phyloP scores from a whole-genome alignment of 2,797 vertebrate genomes.

The Aviceda leuphotes region DNA sequence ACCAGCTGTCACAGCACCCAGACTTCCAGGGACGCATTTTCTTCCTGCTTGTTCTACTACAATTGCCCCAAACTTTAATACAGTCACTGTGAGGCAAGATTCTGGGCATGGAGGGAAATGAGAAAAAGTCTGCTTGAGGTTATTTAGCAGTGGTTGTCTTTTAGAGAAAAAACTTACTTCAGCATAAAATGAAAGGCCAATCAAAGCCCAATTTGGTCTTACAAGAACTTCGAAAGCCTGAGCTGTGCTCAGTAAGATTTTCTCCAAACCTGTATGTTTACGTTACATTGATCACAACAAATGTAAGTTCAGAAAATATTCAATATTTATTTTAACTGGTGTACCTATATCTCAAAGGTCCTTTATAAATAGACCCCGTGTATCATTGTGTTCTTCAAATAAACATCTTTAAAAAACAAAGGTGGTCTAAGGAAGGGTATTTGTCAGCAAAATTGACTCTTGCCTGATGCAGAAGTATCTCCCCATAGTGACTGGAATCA shows the following conservation, averaged over 20 bases:
- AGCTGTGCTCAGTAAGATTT: neutral
- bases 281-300: neutral
- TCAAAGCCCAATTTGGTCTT: neutral
- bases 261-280: neutral
- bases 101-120: neutral
- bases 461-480: neutral
- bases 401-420: neutral
- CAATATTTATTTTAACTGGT: neutral
- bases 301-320: neutral
- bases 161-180: neutral
- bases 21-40: neutral
- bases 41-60: neutral
- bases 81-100: neutral
- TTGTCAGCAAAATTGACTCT: neutral
- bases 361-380: rapidly evolving
- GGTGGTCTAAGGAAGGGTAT: neutral
- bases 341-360: neutral
- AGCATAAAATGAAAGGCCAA: neutral
- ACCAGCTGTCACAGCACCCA: neutral
- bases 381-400: neutral
- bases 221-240: neutral
- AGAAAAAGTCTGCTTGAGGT: neutral
- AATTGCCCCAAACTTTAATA: neutral
- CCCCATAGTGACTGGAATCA: neutral
- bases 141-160: neutral